Evolutionary conservation across 2,113 vertebrate genomes (phyloP).

Genomic region (Polypterus senegalus): DNA sequence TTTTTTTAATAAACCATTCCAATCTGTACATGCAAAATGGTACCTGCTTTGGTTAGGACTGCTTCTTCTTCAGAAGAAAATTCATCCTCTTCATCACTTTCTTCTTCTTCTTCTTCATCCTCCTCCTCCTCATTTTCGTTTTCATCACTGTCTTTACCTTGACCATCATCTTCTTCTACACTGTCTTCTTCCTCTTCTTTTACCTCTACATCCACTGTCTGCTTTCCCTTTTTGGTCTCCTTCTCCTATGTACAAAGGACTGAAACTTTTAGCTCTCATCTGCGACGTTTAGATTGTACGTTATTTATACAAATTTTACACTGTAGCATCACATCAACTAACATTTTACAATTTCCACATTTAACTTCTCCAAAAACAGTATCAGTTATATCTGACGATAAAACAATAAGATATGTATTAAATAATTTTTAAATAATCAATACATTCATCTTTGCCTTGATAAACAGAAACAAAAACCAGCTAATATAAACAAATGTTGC

Average conservation of each 20-base stretch:
- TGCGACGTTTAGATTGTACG: no score
- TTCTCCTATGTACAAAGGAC: constrained; percentile 48
- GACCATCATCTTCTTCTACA: neutral
- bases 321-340: no score
- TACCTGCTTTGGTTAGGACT: constrained; percentile 78
- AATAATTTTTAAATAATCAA: no score
- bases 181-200: constrained; percentile 28
- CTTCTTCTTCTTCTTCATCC: constrained; percentile 3
- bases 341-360: no score
- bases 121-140: constrained; percentile 5
- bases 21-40: neutral
- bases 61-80: constrained; percentile 68
- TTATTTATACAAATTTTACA: no score
- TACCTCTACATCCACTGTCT: constrained; percentile 13
- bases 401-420: no score
- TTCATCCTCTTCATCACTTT: constrained; percentile 43
- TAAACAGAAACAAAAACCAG: neutral
- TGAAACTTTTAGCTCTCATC: neutral
- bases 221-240: constrained; percentile 29
- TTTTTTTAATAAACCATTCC: no score
- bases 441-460: neutral
- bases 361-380: no score
- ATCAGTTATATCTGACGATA: no score
- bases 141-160: constrained; percentile 5
- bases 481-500: neutral